A percentile compares a stretch with the other conserved stretches of the same genome.
phyloP scores from a whole-genome alignment of 2,113 vertebrate species.

The Anser brachyrhynchus region DNA sequence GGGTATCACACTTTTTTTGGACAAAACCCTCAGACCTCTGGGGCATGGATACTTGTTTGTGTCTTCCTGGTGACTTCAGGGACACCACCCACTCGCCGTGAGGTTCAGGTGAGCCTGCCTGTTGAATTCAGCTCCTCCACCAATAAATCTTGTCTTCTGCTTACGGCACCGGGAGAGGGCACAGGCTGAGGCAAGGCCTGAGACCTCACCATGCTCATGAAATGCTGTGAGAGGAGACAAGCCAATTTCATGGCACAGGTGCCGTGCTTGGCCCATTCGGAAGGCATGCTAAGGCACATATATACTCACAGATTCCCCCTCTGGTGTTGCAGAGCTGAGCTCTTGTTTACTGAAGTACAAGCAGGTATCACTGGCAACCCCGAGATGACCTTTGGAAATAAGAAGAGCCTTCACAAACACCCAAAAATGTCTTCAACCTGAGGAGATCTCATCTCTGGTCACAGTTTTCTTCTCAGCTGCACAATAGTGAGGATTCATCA shows the following conservation, averaged over 20 bases:
- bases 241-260: neutral
- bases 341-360: neutral
- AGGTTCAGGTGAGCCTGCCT: neutral
- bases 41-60: neutral
- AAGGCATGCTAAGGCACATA: rapidly evolving
- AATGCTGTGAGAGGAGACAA: neutral
- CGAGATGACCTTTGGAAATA: neutral
- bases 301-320: neutral
- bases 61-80: neutral
- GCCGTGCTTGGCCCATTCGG: neutral
- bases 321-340: neutral
- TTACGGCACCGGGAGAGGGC: neutral
- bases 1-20: neutral
- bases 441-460: neutral
- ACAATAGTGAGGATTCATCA: neutral
- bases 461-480: neutral
- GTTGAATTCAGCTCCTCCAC: neutral
- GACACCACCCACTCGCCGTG: neutral
- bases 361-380: neutral
- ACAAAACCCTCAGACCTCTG: neutral
- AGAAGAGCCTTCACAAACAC: neutral
- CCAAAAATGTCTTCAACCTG: neutral
- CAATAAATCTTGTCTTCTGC: neutral
- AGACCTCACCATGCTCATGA: neutral
- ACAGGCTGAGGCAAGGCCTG: rapidly evolving